A percentile compares a stretch with the other conserved stretches of the same genome.
Conservation (phyloP, 2,113 vertebrate species). For the Malurus elegans region DNA sequence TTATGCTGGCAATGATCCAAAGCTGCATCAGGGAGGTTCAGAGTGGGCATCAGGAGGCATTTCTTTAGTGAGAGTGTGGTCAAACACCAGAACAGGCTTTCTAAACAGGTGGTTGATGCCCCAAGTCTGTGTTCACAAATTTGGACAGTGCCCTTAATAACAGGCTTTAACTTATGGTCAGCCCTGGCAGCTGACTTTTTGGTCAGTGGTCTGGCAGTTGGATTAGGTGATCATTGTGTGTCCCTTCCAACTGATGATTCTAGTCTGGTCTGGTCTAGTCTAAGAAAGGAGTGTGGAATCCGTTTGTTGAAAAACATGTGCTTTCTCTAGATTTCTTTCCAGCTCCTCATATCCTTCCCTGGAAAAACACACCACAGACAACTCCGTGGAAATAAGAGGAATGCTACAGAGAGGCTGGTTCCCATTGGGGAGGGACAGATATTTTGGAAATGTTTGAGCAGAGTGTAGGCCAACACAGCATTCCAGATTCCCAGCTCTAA, state of each 20-base stretch:
- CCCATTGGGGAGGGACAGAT: accelerated
- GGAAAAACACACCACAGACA: neutral
- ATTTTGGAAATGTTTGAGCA: neutral
- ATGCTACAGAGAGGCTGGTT: neutral
- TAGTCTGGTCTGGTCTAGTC: neutral
- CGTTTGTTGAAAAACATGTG: accelerated
- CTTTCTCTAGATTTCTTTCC: neutral
- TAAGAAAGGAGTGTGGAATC: neutral
- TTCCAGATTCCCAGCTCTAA: neutral
- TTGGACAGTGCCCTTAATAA: neutral
- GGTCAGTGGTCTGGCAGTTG: neutral
- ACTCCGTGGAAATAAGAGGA: accelerated
- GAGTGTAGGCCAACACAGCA: neutral
- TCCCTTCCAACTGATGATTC: neutral
- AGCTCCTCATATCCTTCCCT: neutral
- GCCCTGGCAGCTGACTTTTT: neutral
- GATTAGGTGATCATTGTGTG: accelerated
- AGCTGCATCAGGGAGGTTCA: neutral
- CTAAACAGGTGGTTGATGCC: neutral
- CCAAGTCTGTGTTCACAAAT: neutral
- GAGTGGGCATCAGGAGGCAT: too few relatives aligned
- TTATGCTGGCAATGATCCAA: neutral
- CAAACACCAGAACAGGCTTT: neutral
- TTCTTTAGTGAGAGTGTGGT: neutral
- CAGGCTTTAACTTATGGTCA: neutral